Evolutionary conservation across 2,797 vertebrate species (phyloP), one percentile per base, ranked within the genome.

Genomic region (Phrynocephalus forsythii): DNA sequence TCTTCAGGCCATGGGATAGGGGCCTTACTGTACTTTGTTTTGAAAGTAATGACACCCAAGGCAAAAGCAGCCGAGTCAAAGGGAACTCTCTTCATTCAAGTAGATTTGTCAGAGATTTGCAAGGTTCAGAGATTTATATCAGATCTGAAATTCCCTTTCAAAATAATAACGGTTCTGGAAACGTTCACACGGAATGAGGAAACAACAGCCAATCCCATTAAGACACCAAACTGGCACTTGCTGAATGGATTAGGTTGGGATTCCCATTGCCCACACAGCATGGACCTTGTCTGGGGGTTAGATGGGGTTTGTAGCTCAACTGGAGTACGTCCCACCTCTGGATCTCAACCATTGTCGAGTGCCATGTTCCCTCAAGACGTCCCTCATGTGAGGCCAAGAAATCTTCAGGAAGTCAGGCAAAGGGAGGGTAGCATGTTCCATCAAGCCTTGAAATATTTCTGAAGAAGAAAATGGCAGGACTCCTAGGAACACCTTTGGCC

Each of bases 41-140:
- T 96, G 95, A 96, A 95, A 95, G 95, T 95, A 95, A 96, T 93
- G 91, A 93, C 85, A 85, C 96, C 93, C 96, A 97, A 95, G 92
- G 95, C 89, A 94, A 90, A 92, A 20, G 18, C 60, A 63, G 60
- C 16, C 18, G 20, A 20, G 60, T 63, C 13, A 15, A 63, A 63
- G 60, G 18, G 1, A 56, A 56, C 52, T 72, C 50, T 63, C 28
- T 72, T 83, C 22, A 56, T 85, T 87, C 82, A 81, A 26, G 16
- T 83, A 60, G 52, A 52, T 33, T 20, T 66, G 3, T 30, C 63
- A 48, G 56, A 66, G 33, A 24, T 71, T 84, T 71, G 6, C 15
- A 69, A 77, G 28, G 30, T 18, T 56, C 69, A 66, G 48, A 75
- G 38, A 15, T 66, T 75, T 67, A 15, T 68, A 48, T 50, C 79